Evolutionary conservation across 1,140 invertebrate genomes (phyloP), one percentile per base, ranked within the genome.

Genomic region (Heliconius eleuchia): DNA sequence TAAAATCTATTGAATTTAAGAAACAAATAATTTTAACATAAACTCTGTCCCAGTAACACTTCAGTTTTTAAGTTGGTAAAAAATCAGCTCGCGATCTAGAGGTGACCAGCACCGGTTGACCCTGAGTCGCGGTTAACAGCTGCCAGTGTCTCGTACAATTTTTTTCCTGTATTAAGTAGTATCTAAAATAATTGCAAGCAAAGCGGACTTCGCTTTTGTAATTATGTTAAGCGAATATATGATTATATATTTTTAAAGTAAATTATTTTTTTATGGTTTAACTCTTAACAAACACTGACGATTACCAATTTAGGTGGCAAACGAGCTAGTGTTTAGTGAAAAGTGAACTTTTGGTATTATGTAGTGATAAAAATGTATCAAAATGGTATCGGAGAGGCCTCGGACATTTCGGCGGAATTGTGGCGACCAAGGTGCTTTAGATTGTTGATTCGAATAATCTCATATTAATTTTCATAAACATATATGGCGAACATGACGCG

Each of bases 381-480:
- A 91, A 92, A 95, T 95, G 94, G 88, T 93, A 89, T 89, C 89
- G 87, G 94, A 94, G 83, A 89, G 92, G 86, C 89, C 89, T 76
- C 85, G 90, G 78, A 94, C 94, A 82, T 89, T 92, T 77, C 91
- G 94, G 76, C 88, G 93, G 85, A 94, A 94, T 82, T 94, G 92
- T 83, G 94, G 93, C 84, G 94, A 95, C 88, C 94, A 94, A 95
- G 94, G 94, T 95, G 87, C 86, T 87, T 80, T 84, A 87, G 79
- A 77, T 80, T 85, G 55, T 81, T 80, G 79, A 86, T 77, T 83
- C 55, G 80, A 77, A 60, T 77, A 66, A 13, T 27, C 23, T 66
- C 27, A 66, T 27, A 66, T 27, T 27, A 23, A 66, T 79, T 60
- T 37, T 81, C 55, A 55, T 77, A 74, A 78, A 79, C 52, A 76